Conservation (phyloP, 1,140 invertebrate genomes). For the Temnothorax nylanderi region DNA sequence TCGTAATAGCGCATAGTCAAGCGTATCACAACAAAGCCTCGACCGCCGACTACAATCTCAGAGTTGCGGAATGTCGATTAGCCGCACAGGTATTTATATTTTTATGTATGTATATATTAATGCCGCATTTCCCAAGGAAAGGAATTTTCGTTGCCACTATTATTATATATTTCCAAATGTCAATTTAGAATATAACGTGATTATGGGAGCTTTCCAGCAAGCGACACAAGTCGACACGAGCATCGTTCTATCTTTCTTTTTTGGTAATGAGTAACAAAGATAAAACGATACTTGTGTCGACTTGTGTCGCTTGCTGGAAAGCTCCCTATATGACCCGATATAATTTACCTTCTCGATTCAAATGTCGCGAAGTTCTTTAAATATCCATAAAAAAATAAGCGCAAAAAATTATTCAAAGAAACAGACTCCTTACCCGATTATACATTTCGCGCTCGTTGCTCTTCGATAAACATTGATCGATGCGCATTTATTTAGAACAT, state of each 20-base stretch:
- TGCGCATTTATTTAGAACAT: slow-evolving; percentile 12
- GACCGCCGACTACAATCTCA: slow-evolving; percentile 94
- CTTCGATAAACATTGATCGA: slow-evolving; percentile 55
- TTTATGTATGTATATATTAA: neutral
- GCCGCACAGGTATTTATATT: slow-evolving; percentile 90
- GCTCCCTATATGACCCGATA: neutral
- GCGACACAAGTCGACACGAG: too few species aligned
- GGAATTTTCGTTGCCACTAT: neutral
- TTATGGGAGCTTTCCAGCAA: too few species aligned
- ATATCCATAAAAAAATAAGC: neutral
- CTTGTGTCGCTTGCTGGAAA: too few species aligned
- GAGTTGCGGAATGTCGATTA: slow-evolving; percentile 97
- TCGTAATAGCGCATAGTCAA: slow-evolving; percentile 97
- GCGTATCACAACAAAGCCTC: slow-evolving; percentile 97
- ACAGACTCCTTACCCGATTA: slow-evolving; percentile 22
- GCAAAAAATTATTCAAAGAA: neutral
- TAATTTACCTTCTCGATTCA: neutral
- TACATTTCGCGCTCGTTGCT: slow-evolving; percentile 28
- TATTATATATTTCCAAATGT: neutral
- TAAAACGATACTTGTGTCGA: too few species aligned
- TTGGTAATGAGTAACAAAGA: too few species aligned
- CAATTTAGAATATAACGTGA: neutral
- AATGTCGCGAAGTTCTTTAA: slow-evolving; percentile 1
- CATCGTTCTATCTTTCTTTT: too few species aligned
- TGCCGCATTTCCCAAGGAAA: neutral